Evolutionary conservation across 2,113 vertebrate species (phyloP).

Genomic region (Electrona antarctica): DNA sequence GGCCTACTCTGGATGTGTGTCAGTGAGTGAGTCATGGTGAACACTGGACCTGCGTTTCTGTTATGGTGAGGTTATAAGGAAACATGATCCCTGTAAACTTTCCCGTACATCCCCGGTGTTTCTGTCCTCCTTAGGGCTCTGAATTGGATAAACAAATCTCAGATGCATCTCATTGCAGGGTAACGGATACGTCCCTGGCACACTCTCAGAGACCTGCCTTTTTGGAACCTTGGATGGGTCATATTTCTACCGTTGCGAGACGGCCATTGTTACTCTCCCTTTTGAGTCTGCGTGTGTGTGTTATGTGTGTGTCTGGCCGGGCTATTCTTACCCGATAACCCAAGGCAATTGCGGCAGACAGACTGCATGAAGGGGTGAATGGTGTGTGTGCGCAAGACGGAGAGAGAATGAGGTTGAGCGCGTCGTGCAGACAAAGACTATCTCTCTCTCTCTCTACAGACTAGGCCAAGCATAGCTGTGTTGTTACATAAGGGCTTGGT

Average conservation of each 20-base stretch:
- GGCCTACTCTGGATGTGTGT: too few relatives aligned
- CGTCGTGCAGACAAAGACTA: conserved; percentile 41
- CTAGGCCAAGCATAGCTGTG: conserved; percentile 32
- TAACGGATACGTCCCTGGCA: conserved; percentile 37
- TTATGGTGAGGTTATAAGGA: too few relatives aligned
- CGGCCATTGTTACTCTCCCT: conserved; percentile 22
- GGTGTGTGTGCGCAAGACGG: background rate
- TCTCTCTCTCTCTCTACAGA: conserved; percentile 37
- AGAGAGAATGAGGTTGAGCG: background rate
- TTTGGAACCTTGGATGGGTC: conserved; percentile 13
- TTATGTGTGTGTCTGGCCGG: background rate
- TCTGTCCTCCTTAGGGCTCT: background rate
- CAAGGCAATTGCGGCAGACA: background rate
- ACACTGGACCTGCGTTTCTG: too few relatives aligned
- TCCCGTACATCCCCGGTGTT: too few relatives aligned
- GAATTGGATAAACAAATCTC: conserved; percentile 38
- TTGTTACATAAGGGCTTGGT: conserved; percentile 44
- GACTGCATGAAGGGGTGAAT: conserved; percentile 3
- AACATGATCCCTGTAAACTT: too few relatives aligned
- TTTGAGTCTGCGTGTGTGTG: conserved; percentile 9
- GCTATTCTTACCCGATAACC: conserved; percentile 21
- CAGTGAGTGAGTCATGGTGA: too few relatives aligned
- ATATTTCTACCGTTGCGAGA: conserved; percentile 28
- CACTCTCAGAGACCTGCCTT: background rate
- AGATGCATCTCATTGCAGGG: conserved; percentile 28